Base-by-base conservation (phyloP, 2,888 invertebrate genomes). In the Epirrhoe alternata region DNA sequence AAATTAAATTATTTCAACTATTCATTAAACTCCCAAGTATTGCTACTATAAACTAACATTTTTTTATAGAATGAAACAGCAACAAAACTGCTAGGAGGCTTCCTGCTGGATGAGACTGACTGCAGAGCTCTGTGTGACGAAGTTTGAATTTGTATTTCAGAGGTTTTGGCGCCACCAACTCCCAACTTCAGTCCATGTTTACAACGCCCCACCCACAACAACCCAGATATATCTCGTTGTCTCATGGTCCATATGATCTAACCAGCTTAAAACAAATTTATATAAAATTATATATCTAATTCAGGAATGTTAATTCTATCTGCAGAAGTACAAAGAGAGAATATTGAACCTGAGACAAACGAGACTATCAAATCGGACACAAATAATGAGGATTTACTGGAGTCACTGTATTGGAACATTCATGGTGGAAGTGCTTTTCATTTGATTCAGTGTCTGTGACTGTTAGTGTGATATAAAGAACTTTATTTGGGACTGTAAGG, bases 381-480 rank as follows among this genome's bases (percentile, higher is more conserved):
- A 88, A 92, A 81, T 74, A 82, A 86, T 77, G 94, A 92, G 86
- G 90, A 92, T 77, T 80, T 87, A 74, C 74, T 89, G 86, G 95
- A 95, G 84, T 92, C 91, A 76, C 89, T 95, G 77, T 93, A 95
- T 84, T 92, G 94, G 88, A 94, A 94, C 86, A 95, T 94, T 75
- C 95, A 96, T 79, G 95, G 95, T 77, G 95, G 95, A 83, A 91
- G 92, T 80, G 85, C 93, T 72, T 95, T 94, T 87, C 95, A 95
- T 81, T 92, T 94, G 86, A 80, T 86, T 76, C 86, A 89, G 84
- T 90, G 85, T 87, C 84, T 87, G 80, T 80, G 78, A 77, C 77
- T 74, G 70, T 79, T 77, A 76, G 62, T 85, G 86, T 86, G 80
- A 83, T 83, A 78, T 70, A 65, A n/a, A 64, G 72, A 78, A 63